Evolutionary conservation across 1,140 invertebrate species (phyloP), one percentile per base, ranked within the genome.

Genomic region (Drosophila subobscura): DNA sequence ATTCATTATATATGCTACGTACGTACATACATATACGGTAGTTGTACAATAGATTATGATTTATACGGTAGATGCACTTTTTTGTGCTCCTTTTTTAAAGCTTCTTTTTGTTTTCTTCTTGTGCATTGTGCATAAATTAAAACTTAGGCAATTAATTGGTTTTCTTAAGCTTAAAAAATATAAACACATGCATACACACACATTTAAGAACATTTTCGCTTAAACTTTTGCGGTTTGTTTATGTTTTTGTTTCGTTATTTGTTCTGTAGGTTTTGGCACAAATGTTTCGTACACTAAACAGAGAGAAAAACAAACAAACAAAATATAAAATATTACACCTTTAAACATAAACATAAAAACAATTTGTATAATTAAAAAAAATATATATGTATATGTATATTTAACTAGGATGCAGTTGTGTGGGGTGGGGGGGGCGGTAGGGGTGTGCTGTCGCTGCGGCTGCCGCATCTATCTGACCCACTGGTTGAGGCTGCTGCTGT

Each of bases 351-450:
- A 37, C 33, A 51, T 46, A 70, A 64, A 61, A 68, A 70, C 49
- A 58, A 66, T 49, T 54, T 72, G 40, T 41, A 67, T 63, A 50
- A 53, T 70, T 49, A 27, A 22, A 61, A 66, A 68, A 44, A 57
- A 65, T 46, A 50, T 72, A 27, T 40, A 66, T 61, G 46, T 49
- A 65, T 56, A 50, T 45, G 41, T 10, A 33, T 52, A 42, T 76
- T 83, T 79, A 80, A 80, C 81, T 85, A 85, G 75, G 54, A 41
- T 86, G 59, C 71, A 64, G 66, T 60, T 20, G 0, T 20, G 16
- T 20, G 16, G 16, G 16, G 42, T 59, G 56, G 53, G 49, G 53
- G 49, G 47, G 27, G 23, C 44, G 25, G 25, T 5, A 5, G 25
- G 25, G 5, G 22, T 25, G 25, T 60, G 51, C 54, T 58, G 53